Base-by-base conservation (phyloP, 2,888 invertebrate species). In the Lacanobia oleracea region DNA sequence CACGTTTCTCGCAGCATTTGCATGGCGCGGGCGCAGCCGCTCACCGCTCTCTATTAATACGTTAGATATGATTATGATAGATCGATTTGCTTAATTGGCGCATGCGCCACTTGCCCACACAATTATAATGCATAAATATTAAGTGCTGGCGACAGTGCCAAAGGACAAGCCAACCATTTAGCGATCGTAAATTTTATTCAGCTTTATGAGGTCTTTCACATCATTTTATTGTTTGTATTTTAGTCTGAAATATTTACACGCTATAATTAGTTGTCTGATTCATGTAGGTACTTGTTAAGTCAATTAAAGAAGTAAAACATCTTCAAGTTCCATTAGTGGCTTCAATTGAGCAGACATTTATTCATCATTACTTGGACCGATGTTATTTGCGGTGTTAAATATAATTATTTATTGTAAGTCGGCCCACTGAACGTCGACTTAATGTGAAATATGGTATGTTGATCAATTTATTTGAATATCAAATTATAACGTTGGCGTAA, bases 1-100 rank as follows among this genome's bases (percentile, higher is more conserved):
- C 92, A 91, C 89, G 88, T 90, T 91, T 91, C n/a, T 77, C 77
- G 71, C 65, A 72, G 64, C 79, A 89, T 90, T 90, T 89, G 89
- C 90, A 89, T 89, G 88, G 83, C 83, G 82, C 83, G 67, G 77
- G 79, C 86, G 83, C 86, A 81, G 82, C 89, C 89, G 87, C 86
- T 91, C 91, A 89, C 90, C 82, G 74, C 79, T 81, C 80, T 79
- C 82, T 80, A 84, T 87, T 85, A 85, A 85, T 83, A 73, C 83
- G 76, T 80, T 87, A 86, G 84, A 85, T 87, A 89, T 87, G 81
- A 89, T 90, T 90, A 89, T 91, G 91, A 91, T 90, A 85, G 89
- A 91, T 91, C 88, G 90, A 89, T 89, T 86, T 85, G 76, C 85
- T 88, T 91, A 90, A 91, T 91, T 90, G 90, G 83, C 83, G 82